Evolutionary conservation across 1,140 invertebrate genomes (phyloP), one percentile per base, ranked within the genome.

Genomic region (Dinoponera quadriceps): DNA sequence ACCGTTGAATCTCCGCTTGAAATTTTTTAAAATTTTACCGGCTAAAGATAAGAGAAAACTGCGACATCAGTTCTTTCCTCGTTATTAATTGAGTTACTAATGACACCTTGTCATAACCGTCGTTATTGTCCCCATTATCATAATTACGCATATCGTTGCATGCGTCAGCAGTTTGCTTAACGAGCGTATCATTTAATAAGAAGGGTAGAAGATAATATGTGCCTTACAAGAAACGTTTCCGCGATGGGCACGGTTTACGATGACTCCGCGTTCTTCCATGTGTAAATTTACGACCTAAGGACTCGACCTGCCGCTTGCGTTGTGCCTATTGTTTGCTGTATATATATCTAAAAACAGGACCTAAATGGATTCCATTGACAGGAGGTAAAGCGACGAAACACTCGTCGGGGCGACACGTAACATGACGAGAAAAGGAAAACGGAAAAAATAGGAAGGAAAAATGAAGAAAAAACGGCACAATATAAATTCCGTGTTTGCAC

Each of bases 41-140:
- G 54, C 66, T 25, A n/a, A n/a, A n/a, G n/a, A n/a, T n/a, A 11
- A 78, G 55, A 27, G 18, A 20, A 55, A 44, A 78, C 20, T 38
- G 18, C 16, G 48, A 68, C 59, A 71, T 59, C 75, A 78, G 63
- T 69, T 78, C 75, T 80, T 80, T 33, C 75, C 54, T 59, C 18
- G 16, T 22, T 25, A 3, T 55, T 55, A 5, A 2, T 7, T 4
- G 18, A 57, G 22, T 20, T 57, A 3, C 33, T 54, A 62, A 55
- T 55, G 16, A 68, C n/a, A 27, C 48, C 55, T 44, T 78, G 20
- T 78, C 63, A 22, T 33, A 5, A 33, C 1, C 18, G 29, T 55
- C 9, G 20, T 54, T 22, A n/a, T 25, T 4, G 2, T 33, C 5
- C 38, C 9, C 38, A 9, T 44, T 44, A 44, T 44, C 38, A 9